Evolutionary conservation across 2,113 vertebrate species (phyloP).

Genomic region (Macaca fascicularis): DNA sequence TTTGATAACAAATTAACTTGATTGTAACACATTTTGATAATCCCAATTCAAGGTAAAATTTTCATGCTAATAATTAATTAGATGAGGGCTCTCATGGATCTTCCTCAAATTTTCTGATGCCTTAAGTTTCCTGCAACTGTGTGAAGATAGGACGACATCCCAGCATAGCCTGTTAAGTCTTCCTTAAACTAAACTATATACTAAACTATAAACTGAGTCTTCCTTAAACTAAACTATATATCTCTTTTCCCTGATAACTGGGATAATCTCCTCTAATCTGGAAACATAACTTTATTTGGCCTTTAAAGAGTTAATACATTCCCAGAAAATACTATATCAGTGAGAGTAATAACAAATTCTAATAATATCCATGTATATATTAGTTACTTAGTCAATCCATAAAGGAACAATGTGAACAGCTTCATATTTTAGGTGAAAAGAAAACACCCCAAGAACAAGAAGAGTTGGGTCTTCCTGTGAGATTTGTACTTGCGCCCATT

Average conservation of each 20-base stretch:
- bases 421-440: not conserved
- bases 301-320: not conserved
- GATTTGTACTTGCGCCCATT: not conserved
- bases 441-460: not conserved
- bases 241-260: not conserved
- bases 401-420: not conserved
- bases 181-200: not conserved
- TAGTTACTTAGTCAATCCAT: not conserved
- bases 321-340: not conserved
- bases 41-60: conserved; percentile 33
- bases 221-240: not conserved
- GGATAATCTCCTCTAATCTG: not conserved
- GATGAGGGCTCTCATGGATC: not conserved
- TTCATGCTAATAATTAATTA: conserved; percentile 11
- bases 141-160: not conserved
- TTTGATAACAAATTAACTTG: conserved; percentile 56
- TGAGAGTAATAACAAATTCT: not conserved
- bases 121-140: not conserved
- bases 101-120: not conserved
- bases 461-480: not conserved
- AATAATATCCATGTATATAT: not conserved
- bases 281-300: not conserved
- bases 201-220: too few species aligned
- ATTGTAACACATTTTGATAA: conserved; percentile 52
- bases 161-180: not conserved